phyloP scores from a whole-genome alignment of 2,113 vertebrate species.

The Brachyhypopomus occidentalis region DNA sequence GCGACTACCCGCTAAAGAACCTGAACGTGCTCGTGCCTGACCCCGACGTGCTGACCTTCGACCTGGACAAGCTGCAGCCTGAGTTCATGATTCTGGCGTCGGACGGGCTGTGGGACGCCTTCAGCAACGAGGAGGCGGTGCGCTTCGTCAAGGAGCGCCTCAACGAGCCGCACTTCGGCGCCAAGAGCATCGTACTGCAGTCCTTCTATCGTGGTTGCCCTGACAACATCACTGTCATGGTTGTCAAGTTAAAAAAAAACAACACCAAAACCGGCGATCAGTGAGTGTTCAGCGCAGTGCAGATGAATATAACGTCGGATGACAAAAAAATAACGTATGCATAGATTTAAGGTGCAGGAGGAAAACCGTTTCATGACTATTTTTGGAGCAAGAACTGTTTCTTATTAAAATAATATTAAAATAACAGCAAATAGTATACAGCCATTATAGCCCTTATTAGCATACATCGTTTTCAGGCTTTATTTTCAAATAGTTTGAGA shows the following conservation, averaged over 20 bases:
- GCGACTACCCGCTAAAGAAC: constrained; percentile 97
- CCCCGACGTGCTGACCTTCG: constrained; percentile 93
- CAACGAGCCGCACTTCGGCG: constrained; percentile 95
- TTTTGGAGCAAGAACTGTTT: constrained; percentile 66
- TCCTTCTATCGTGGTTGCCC: constrained; percentile 97
- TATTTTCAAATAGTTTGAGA: background rate
- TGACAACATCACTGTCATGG: constrained; percentile 99
- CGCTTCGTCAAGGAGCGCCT: constrained; percentile 94
- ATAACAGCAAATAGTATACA: constrained; percentile 38
- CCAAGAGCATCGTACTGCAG: constrained; percentile 97
- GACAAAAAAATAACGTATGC: constrained; percentile 36
- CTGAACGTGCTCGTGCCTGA: constrained; percentile 94
- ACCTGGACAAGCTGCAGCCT: constrained; percentile 95
- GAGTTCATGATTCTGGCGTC: constrained; percentile 99
- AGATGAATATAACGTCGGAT: constrained; percentile 32
- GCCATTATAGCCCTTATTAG: constrained; percentile 3
- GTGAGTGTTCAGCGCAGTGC: constrained; percentile 52
- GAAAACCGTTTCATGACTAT: constrained; percentile 38
- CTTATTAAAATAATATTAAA: constrained; percentile 55
- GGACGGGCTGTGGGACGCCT: constrained; percentile 97
- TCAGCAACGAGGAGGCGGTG: constrained; percentile 98
- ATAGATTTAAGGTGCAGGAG: constrained; percentile 50
- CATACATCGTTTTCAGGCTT: background rate
- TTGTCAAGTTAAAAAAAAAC: constrained; percentile 93
- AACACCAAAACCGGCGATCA: constrained; percentile 83